Evolutionary conservation across 2,888 invertebrate species (phyloP).

Genomic region (Trissonchulus sp.): DNA sequence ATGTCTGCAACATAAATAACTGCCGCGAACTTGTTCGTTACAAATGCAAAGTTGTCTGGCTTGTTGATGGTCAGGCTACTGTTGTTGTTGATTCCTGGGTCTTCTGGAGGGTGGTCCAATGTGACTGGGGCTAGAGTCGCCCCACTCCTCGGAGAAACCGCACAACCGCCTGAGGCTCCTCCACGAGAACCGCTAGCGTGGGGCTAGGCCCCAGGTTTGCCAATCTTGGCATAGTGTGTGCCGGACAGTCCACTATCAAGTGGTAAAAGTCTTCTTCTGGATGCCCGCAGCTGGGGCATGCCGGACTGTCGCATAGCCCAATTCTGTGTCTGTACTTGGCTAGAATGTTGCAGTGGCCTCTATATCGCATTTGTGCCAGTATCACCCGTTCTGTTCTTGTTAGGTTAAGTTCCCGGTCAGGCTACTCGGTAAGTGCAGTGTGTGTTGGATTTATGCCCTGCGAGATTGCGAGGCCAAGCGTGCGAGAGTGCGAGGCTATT

Average conservation of each 20-base stretch:
- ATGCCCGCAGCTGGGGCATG: neutral
- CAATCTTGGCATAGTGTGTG: neutral
- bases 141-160: neutral
- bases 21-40: too few species aligned
- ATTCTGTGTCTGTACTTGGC: neutral
- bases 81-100: neutral
- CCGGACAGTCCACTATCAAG: neutral
- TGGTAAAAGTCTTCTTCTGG: neutral
- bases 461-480: too few species aligned
- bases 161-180: neutral
- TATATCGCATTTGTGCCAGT: neutral
- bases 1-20: too few species aligned
- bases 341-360: neutral
- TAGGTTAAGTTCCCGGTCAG: too few species aligned
- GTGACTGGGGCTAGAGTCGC: neutral
- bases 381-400: neutral
- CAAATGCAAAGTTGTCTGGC: too few species aligned
- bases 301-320: neutral
- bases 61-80: too few species aligned
- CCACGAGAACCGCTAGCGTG: neutral
- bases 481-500: too few species aligned
- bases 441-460: too few species aligned
- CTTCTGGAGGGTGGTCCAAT: conserved; percentile 4
- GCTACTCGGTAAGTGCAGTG: too few species aligned
- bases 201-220: neutral